These are phyloP conservation scores for Tangara arthus DNA, from an alignment of 2,797 vertebrate species.

Conservation along the genomic window DNA sequence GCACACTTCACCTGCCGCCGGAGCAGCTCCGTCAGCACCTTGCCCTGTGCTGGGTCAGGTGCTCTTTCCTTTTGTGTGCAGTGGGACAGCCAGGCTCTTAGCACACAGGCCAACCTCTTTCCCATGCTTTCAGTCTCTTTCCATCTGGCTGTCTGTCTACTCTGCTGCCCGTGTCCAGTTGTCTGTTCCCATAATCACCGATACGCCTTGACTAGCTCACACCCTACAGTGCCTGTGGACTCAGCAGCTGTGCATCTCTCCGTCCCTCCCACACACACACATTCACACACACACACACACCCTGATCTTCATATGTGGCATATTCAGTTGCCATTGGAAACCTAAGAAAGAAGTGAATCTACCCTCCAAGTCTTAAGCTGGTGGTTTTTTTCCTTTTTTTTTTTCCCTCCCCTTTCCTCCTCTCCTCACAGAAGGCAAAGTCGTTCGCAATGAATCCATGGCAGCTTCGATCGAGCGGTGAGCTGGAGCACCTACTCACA, in stretches of 20 bases:
- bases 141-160: not conserved
- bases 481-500: conserved; percentile 59
- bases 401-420: conserved; percentile 60
- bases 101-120: not conserved
- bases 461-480: conserved; percentile 52
- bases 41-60: not conserved
- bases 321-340: conserved; percentile 83
- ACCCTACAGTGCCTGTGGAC: conserved; percentile 62
- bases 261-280: conserved; percentile 59
- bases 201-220: conserved; percentile 14
- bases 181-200: conserved; percentile 22
- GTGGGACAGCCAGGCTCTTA: not conserved
- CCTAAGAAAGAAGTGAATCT: conserved; percentile 84
- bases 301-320: conserved; percentile 79
- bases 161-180: not conserved
- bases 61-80: not conserved
- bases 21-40: not conserved
- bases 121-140: not conserved
- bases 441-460: conserved; percentile 68
- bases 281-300: not conserved
- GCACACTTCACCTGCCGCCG: not conserved
- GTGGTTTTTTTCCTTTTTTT: conserved; percentile 19
- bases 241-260: conserved; percentile 67
- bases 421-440: conserved; percentile 69
- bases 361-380: conserved; percentile 78